Evolutionary conservation across 2,888 invertebrate genomes (phyloP).

Genomic region (Pherbina coryleti): DNA sequence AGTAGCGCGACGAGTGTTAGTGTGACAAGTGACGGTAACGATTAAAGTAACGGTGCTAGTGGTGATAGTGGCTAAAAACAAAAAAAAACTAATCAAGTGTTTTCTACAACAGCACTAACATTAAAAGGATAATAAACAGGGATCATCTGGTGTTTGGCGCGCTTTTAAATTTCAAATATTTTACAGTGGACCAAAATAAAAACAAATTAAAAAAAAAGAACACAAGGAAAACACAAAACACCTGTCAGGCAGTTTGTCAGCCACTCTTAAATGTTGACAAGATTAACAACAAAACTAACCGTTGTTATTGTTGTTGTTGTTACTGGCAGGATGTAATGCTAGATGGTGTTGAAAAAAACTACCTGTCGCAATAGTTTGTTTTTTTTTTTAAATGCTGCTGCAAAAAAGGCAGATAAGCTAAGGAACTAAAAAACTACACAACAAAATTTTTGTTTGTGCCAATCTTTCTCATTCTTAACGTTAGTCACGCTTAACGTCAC

Average conservation of each 20-base stretch:
- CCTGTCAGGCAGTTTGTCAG: too few species aligned
- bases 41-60: constrained; percentile 17
- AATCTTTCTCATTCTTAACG: constrained; percentile 14
- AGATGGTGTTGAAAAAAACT: not conserved
- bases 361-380: not conserved
- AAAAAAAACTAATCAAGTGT: not conserved
- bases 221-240: not conserved
- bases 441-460: not conserved
- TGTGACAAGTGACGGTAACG: constrained; percentile 37
- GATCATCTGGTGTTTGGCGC: constrained; percentile 22
- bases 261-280: too few species aligned
- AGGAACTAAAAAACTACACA: not conserved
- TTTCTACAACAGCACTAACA: not conserved
- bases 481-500: constrained; percentile 32
- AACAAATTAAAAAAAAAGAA: too few species aligned
- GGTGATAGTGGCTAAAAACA: not conserved
- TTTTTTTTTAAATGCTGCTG: not conserved
- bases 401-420: not conserved
- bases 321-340: not conserved
- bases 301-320: not conserved
- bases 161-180: not conserved
- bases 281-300: not conserved
- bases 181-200: too few species aligned
- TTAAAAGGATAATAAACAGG: not conserved
- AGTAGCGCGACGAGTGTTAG: constrained; percentile 45